Conservation (phyloP, 1,140 invertebrate genomes). For the Drosophila baimaii region DNA sequence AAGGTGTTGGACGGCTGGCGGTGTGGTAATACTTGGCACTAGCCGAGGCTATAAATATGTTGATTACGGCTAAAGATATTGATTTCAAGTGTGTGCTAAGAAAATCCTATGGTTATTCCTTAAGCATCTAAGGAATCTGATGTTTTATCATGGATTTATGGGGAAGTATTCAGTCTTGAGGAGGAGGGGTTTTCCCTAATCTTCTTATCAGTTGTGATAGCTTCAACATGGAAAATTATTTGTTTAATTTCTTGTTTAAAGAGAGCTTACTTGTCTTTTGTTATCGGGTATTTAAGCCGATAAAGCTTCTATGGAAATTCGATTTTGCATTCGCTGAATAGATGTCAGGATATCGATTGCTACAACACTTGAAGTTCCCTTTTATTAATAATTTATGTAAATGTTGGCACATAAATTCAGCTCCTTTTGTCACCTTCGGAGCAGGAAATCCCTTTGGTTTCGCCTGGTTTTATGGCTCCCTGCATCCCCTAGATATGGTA, state of each 20-base stretch:
- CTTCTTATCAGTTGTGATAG: neutral
- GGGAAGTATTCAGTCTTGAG: neutral
- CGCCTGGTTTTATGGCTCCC: neutral
- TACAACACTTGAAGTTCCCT: neutral
- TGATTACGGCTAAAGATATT: constrained; percentile 26
- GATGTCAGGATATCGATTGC: constrained; percentile 1
- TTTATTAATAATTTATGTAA: constrained; percentile 23
- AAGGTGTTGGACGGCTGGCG: constrained; percentile 15
- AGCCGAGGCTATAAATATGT: constrained; percentile 23
- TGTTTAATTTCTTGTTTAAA: neutral
- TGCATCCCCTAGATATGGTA: constrained; percentile 25
- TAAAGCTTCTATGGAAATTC: neutral
- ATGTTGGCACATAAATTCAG: neutral
- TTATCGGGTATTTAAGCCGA: neutral
- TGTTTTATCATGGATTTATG: neutral
- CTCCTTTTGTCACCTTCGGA: constrained; percentile 26
- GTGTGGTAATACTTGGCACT: constrained; percentile 46
- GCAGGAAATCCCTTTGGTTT: constrained; percentile 12
- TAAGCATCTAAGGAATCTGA: neutral
- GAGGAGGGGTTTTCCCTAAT: neutral
- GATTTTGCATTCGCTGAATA: neutral
- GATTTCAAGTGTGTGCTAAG: constrained; percentile 30
- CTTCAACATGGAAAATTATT: neutral
- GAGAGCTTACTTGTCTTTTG: neutral
- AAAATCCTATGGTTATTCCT: constrained; percentile 6